Evolutionary conservation across 2,888 invertebrate species (phyloP).

Genomic region (Latheticus oryzae): DNA sequence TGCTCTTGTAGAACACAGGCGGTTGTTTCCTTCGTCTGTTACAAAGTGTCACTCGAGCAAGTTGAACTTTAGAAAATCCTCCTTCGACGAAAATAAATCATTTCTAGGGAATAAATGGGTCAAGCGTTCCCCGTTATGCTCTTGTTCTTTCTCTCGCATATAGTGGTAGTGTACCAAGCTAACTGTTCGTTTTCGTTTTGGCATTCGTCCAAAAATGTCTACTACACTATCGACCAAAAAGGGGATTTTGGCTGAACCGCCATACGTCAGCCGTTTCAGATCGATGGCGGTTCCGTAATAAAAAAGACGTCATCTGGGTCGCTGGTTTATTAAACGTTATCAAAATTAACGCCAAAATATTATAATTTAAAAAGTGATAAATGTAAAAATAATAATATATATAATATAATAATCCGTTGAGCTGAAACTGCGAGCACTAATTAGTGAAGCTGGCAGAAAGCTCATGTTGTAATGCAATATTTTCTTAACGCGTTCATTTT

Average conservation of each 20-base stretch:
- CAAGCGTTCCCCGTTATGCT: slow-evolving; percentile 12
- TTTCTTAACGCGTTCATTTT: slow-evolving; percentile 35
- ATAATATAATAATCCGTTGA: neutral
- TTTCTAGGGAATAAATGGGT: slow-evolving; percentile 18
- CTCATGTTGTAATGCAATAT: slow-evolving; percentile 37
- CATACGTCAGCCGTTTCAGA: slow-evolving; percentile 18
- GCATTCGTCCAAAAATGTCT: slow-evolving; percentile 52
- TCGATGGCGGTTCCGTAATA: slow-evolving; percentile 16
- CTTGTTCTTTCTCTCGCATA: slow-evolving; percentile 11
- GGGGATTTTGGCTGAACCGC: slow-evolving; percentile 33
- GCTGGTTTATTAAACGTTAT: neutral
- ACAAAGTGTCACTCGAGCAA: slow-evolving; percentile 11
- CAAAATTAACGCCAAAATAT: slow-evolving; percentile 12
- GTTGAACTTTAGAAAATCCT: slow-evolving; percentile 11
- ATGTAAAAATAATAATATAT: slow-evolving; percentile 3
- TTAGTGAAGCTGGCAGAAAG: slow-evolving; percentile 26
- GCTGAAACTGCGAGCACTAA: neutral
- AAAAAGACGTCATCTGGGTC: slow-evolving; percentile 11
- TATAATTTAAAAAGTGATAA: slow-evolving; percentile 5
- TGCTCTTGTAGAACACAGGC: slow-evolving; percentile 5
- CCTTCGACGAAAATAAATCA: slow-evolving; percentile 11
- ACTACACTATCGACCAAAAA: slow-evolving; percentile 53
- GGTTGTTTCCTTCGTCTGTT: slow-evolving; percentile 5
- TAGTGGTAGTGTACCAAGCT: slow-evolving; percentile 5
- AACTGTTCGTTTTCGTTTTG: slow-evolving; percentile 41